phyloP scores from a whole-genome alignment of 2,888 invertebrate genomes.

The Gryllus longicercus region DNA sequence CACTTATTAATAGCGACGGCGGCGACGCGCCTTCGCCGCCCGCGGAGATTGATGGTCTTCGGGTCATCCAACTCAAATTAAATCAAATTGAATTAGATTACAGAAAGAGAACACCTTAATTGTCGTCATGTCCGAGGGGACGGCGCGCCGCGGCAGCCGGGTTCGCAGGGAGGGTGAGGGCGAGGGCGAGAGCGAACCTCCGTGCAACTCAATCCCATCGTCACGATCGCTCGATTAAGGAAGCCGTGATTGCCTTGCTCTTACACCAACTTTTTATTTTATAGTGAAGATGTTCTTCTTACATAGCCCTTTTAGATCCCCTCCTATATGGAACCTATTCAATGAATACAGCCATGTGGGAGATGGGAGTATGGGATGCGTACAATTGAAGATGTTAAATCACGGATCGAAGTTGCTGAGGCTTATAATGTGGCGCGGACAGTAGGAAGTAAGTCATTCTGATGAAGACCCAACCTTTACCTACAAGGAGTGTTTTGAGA shows the following conservation, averaged over 20 bases:
- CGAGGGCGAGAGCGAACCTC: background rate
- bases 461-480: background rate
- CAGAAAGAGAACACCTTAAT: constrained; percentile 17
- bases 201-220: background rate
- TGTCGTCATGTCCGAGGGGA: background rate
- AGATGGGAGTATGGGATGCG: background rate
- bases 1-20: background rate
- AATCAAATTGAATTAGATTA: constrained; percentile 17
- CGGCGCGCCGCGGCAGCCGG: background rate
- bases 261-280: background rate
- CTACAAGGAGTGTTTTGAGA: too few species aligned
- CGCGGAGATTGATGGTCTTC: background rate
- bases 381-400: constrained; percentile 6
- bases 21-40: background rate
- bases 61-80: constrained; percentile 17
- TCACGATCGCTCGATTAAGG: constrained; percentile 17
- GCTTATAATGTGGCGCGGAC: background rate
- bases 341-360: background rate
- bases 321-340: background rate
- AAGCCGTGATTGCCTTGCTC: background rate
- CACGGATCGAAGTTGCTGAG: background rate
- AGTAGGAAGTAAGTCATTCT: background rate
- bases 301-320: background rate
- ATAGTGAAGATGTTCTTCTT: constrained; percentile 8
- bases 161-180: background rate